A percentile compares a stretch with the other conserved stretches of the same genome.
Conservation (phyloP, 2,797 vertebrate genomes). For the Anolis apletophallus region DNA sequence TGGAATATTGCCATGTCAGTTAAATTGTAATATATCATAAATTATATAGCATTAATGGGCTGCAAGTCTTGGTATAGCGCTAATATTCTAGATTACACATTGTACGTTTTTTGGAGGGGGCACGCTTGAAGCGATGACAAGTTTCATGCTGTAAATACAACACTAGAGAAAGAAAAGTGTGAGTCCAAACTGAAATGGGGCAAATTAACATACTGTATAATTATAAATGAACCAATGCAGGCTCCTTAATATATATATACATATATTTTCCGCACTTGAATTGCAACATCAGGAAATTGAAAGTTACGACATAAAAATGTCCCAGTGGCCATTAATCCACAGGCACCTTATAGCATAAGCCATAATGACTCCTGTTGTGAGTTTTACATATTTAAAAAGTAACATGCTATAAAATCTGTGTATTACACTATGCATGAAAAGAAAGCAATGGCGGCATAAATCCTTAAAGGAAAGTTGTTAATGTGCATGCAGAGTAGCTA, state of each 20-base stretch:
- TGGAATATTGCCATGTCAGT: too few species aligned
- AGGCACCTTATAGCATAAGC: slow-evolving; percentile 15
- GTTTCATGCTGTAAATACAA: rapidly evolving
- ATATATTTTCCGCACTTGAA: slow-evolving; percentile 16
- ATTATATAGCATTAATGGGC: too few species aligned
- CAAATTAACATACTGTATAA: background rate
- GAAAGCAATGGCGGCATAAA: slow-evolving; percentile 41
- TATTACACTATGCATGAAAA: slow-evolving; percentile 12
- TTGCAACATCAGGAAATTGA: slow-evolving; percentile 11
- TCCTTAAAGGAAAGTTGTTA: slow-evolving; percentile 42
- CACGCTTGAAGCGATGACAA: background rate
- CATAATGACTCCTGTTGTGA: slow-evolving; percentile 30
- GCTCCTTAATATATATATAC: background rate
- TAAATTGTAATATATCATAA: too few species aligned
- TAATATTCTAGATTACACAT: background rate
- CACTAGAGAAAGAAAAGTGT: background rate
- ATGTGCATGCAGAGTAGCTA: background rate
- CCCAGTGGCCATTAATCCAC: slow-evolving; percentile 23
- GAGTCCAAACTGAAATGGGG: background rate
- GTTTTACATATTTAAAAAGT: slow-evolving; percentile 38
- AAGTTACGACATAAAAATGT: slow-evolving; percentile 30
- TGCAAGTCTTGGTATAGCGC: background rate
- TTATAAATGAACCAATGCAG: background rate
- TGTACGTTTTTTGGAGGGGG: background rate
- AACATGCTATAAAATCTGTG: slow-evolving; percentile 27